Conservation (phyloP, 2,113 vertebrate genomes). For the Lanius ludovicianus region DNA sequence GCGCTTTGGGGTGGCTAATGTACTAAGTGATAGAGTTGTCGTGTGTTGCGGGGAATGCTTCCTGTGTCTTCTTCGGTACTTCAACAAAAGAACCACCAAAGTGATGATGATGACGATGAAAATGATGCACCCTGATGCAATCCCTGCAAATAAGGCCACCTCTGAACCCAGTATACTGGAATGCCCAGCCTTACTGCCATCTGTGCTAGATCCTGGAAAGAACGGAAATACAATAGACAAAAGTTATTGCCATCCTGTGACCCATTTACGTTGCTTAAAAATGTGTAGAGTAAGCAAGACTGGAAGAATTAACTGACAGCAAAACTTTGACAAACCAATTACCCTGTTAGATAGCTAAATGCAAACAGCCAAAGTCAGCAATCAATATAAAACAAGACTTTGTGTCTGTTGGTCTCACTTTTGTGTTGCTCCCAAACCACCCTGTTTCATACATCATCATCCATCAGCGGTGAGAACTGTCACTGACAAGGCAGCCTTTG, state of each 20-base stretch:
- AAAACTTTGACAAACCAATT: slow-evolving; percentile 62
- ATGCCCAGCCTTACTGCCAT: slow-evolving; percentile 82
- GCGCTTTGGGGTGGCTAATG: slow-evolving; percentile 95
- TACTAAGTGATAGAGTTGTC: slow-evolving; percentile 93
- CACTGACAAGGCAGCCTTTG: slow-evolving; percentile 54
- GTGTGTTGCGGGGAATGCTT: slow-evolving; percentile 97
- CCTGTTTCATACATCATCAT: slow-evolving; percentile 54
- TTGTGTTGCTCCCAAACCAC: slow-evolving; percentile 42
- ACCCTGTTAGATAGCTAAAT: slow-evolving; percentile 55
- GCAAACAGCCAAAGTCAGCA: slow-evolving; percentile 60
- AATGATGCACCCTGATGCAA: slow-evolving; percentile 96
- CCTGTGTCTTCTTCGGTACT: slow-evolving; percentile 93
- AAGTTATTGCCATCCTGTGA: slow-evolving; percentile 6
- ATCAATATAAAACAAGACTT: slow-evolving; percentile 64
- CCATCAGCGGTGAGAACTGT: slow-evolving; percentile 2
- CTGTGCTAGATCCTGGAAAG: slow-evolving; percentile 77
- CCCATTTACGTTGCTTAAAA: neutral
- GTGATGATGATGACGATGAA: slow-evolving; percentile 98
- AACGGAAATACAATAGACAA: slow-evolving; percentile 32
- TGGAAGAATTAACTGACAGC: slow-evolving; percentile 50
- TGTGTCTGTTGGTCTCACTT: slow-evolving; percentile 56
- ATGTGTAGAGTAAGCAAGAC: slow-evolving; percentile 42
- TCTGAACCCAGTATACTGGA: slow-evolving; percentile 91
- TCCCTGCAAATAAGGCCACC: slow-evolving; percentile 96
- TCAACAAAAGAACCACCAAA: slow-evolving; percentile 94